Conservation (phyloP, 1,140 invertebrate species). For the Drosophila rhopaloa region DNA sequence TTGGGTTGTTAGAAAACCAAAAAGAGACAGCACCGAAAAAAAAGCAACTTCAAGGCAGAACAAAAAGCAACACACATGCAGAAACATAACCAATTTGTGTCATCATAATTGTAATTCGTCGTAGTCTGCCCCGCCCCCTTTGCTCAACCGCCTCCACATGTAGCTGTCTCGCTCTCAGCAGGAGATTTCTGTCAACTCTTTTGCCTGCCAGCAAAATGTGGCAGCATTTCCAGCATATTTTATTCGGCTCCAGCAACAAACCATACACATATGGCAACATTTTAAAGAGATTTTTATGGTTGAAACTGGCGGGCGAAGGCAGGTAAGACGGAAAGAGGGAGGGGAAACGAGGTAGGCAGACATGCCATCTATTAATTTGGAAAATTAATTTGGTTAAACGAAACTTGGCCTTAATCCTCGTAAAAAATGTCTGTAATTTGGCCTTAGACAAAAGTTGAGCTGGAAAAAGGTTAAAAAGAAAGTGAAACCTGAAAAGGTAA, state of each 20-base stretch:
- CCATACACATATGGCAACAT: slow-evolving; percentile 28
- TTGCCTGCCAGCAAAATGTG: slow-evolving; percentile 27
- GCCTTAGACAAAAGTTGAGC: slow-evolving; percentile 45
- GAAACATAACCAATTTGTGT: slow-evolving; percentile 81
- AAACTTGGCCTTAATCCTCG: slow-evolving; percentile 41
- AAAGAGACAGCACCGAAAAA: slow-evolving; percentile 18
- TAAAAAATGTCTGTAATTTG: slow-evolving; percentile 35
- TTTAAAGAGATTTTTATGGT: slow-evolving; percentile 33
- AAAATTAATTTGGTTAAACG: slow-evolving; percentile 76
- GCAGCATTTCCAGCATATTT: slow-evolving; percentile 50
- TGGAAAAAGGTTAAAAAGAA: slow-evolving; percentile 46
- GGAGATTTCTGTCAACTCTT: slow-evolving; percentile 53
- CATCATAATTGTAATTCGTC: slow-evolving; percentile 79
- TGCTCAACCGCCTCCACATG: slow-evolving; percentile 8
- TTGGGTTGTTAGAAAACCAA: slow-evolving; percentile 41
- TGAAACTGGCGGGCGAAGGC: not conserved
- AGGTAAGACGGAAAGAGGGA: not conserved
- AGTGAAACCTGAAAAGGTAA: slow-evolving; percentile 27
- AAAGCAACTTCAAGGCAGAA: slow-evolving; percentile 40
- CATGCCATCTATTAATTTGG: slow-evolving; percentile 36
- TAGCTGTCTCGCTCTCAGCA: slow-evolving; percentile 30
- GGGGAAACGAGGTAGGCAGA: slow-evolving; percentile 15
- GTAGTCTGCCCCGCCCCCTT: slow-evolving; percentile 16
- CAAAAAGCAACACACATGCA: slow-evolving; percentile 49
- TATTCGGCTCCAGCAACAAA: slow-evolving; percentile 17